phyloP scores from a whole-genome alignment of 2,113 vertebrate genomes.

The Emydura subglobosa region DNA sequence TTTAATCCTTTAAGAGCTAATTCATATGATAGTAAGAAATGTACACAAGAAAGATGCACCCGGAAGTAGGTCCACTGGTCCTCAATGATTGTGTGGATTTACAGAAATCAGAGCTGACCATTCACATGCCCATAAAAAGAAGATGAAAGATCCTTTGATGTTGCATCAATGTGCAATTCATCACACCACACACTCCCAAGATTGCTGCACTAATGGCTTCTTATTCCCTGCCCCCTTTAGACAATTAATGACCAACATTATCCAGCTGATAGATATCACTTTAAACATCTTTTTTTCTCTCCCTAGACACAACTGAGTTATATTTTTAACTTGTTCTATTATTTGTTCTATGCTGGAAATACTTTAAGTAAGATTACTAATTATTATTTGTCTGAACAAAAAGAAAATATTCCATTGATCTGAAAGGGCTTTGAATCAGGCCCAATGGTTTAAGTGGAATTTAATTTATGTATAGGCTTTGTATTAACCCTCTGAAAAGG shows the following conservation, averaged over 20 bases:
- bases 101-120: neutral
- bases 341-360: neutral
- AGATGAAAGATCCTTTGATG: neutral
- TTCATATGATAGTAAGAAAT: neutral
- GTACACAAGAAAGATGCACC: neutral
- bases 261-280: neutral
- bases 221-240: neutral
- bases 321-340: neutral
- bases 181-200: neutral
- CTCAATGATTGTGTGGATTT: neutral
- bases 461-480: slow-evolving; percentile 30
- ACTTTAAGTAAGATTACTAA: neutral
- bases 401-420: neutral
- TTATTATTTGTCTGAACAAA: slow-evolving; percentile 20
- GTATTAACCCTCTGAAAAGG: neutral
- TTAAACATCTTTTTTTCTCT: neutral
- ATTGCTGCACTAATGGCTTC: neutral
- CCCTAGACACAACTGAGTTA: neutral
- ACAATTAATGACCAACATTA: neutral
- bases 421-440: neutral
- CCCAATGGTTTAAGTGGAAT: slow-evolving; percentile 1
- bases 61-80: neutral
- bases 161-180: rapidly evolving
- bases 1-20: neutral
- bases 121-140: neutral